Base-by-base conservation (phyloP, 2,888 invertebrate genomes). In the Coleophora flavipennella region DNA sequence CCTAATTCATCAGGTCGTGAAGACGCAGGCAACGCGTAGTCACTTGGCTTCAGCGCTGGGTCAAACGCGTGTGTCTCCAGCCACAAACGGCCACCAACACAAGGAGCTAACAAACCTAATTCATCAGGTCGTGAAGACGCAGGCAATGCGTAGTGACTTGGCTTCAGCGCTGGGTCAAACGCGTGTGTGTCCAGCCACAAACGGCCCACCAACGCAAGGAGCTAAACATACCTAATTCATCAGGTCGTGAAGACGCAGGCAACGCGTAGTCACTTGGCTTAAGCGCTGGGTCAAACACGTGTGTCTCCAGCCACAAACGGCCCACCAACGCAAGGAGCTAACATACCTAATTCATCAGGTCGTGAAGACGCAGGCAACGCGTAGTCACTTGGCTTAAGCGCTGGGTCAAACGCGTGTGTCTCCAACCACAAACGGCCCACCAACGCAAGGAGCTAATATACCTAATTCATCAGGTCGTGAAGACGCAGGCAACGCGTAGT, bases 311-410 rank as follows among this genome's bases (percentile, higher is more conserved):
- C 76, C 79, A 83, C 38, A 91, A 85, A 49, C 90, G 87, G 29
- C 92, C 91, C 38, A 92, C 73, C 44, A 93, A 84, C 48, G 89
- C 86, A 51, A 94, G 88, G 26, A 90, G 78, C 67, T 93, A n/a
- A n/a, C n/a, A n/a, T n/a, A n/a, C n/a, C n/a, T n/a, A n/a, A n/a
- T n/a, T n/a, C n/a, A n/a, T n/a, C n/a, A n/a, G n/a, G n/a, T n/a
- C n/a, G n/a, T n/a, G n/a, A n/a, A n/a, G n/a, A n/a, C n/a, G n/a
- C n/a, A n/a, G n/a, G n/a, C n/a, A n/a, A n/a, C n/a, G n/a, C n/a
- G n/a, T n/a, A n/a, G n/a, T n/a, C n/a, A n/a, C n/a, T n/a, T n/a
- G 81, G 74, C 40, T 83, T 73, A 39, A 85, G 62, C 47, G 92
- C 91, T n/a, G 90, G 89, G 13, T 90, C 88, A 56, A 89, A 89